Evolutionary conservation across 2,797 vertebrate genomes (phyloP), one percentile per base, ranked within the genome.

Genomic region (Sebastes aleutianus): DNA sequence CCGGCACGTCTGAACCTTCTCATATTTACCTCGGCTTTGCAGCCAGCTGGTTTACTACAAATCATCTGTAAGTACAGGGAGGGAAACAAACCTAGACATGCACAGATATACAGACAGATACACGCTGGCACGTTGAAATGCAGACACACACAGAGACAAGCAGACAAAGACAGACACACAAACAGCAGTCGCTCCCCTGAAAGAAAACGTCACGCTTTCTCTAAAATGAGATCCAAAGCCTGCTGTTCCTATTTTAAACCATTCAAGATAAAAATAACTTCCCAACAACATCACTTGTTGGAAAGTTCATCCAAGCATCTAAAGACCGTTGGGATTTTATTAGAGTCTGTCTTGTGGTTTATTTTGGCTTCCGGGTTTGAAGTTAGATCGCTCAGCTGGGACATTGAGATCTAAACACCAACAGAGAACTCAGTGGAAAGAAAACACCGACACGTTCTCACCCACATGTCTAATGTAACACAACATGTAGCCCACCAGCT

Each of bases 261-360:
- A 43, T 65, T 72, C 8, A 53, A 13, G 63, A 84, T 89, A 83
- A 87, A 91, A 92, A 93, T 93, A 93, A 72, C 78, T 71, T 59
- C 12, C 8, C 10, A 16, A 67, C 68, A 78, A 36, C 84, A 76
- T 71, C 53, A 64, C 36, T 74, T 68, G 57, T 32, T 71, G 64
- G 12, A 61, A 84, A 65, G 39, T 56, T 74, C 54, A 66, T 69
- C 32, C 43, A 43, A 62, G 57, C 58, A 70, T 81, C 79, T 78
- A 58, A 7, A 59, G 43, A 47, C 27, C 2, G 39, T n/a, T 3
- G 0, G 76, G 59, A 34, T 67, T 85, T 78, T 31, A 67, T 83
- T 29, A 39, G 62, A 59, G 34, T n/a, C 24, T 10, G 16, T 65
- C 67, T 73, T 83, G 47, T 61, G 39, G 32, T 85, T 78, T 85